A percentile compares a stretch with the other conserved stretches of the same genome.
These are phyloP conservation scores for Ia io DNA, from an alignment of 2,113 vertebrate species.

Conservation along the genomic window DNA sequence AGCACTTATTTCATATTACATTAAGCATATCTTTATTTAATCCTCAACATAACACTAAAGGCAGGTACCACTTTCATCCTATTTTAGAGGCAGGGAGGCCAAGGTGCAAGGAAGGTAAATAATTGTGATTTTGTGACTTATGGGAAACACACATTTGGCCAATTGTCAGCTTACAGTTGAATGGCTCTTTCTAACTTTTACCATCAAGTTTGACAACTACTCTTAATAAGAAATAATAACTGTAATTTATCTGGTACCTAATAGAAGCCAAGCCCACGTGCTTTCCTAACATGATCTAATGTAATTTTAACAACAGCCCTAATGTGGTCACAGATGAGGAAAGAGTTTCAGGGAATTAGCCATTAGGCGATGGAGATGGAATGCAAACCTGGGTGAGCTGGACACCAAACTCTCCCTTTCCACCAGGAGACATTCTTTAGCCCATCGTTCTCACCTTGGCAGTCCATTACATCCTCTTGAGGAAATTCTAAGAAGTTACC, in stretches of 20 bases:
- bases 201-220: background rate
- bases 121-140: background rate
- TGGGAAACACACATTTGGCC: background rate
- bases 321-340: background rate
- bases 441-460: background rate
- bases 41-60: background rate
- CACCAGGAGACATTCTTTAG: rapidly evolving
- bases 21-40: background rate
- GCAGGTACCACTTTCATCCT: background rate
- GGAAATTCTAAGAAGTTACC: background rate
- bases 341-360: background rate
- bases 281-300: background rate
- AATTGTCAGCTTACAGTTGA: background rate
- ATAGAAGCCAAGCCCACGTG: background rate
- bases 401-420: background rate
- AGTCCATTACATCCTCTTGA: background rate
- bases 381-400: background rate
- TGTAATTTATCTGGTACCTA: background rate
- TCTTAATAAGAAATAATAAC: background rate
- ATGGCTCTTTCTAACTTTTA: background rate
- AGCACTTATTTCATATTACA: background rate
- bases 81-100: background rate
- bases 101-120: background rate
- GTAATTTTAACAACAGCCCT: background rate
- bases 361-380: background rate